Percentiles rank a stretch among this genome's conserved stretches.
phyloP scores from a whole-genome alignment of 2,113 vertebrate species.

The Psephotus haematonotus region DNA sequence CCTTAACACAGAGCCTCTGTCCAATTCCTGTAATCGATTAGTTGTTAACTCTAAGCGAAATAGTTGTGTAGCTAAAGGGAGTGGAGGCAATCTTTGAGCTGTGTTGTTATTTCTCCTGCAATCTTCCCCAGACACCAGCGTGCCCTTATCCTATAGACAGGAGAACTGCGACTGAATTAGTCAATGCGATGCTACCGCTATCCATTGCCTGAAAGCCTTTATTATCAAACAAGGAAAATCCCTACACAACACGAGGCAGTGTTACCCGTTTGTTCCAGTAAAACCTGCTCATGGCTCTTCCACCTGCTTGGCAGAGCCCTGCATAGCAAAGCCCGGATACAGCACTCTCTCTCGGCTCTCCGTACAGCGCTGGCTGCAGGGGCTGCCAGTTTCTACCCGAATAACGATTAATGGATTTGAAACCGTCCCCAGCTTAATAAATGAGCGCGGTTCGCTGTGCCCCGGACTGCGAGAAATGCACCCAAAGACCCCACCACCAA shows the following conservation, averaged over 20 bases:
- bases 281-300: neutral
- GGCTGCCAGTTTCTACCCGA: neutral
- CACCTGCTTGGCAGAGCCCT: neutral
- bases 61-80: neutral
- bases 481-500: neutral
- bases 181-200: neutral
- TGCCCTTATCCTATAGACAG: neutral
- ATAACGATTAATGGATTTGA: neutral
- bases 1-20: neutral
- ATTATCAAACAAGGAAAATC: neutral
- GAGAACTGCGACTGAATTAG: neutral
- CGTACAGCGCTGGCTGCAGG: rapidly evolving
- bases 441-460: neutral
- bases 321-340: neutral
- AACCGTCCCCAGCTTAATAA: neutral
- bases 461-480: neutral
- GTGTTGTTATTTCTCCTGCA: neutral
- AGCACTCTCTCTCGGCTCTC: neutral
- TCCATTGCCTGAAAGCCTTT: neutral
- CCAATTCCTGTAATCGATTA: slow-evolving; percentile 19
- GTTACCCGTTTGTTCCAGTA: neutral
- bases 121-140: neutral
- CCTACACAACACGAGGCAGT: neutral
- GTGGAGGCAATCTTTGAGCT: neutral
- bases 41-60: slow-evolving; percentile 1